A percentile compares a stretch with the other conserved stretches of the same genome.
These are phyloP conservation scores for Cochlearius cochlearius DNA, from an alignment of 2,113 vertebrate species.

Conservation along the genomic window DNA sequence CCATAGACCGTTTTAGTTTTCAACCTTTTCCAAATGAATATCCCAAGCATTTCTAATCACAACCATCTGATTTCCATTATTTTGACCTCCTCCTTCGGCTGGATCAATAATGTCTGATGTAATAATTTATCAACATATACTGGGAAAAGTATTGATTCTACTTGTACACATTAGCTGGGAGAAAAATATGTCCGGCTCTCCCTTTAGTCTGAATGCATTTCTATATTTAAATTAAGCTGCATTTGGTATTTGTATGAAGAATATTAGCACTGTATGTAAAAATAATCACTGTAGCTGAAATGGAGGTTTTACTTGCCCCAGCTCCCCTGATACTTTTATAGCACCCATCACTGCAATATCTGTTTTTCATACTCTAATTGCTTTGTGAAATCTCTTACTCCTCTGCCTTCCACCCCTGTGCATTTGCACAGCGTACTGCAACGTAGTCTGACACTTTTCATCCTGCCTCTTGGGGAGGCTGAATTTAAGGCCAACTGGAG, in stretches of 20 bases:
- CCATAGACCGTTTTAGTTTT: constrained; percentile 20
- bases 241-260: not conserved
- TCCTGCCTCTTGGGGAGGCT: constrained; percentile 49
- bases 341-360: not conserved
- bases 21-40: constrained; percentile 66
- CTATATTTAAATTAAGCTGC: constrained; percentile 32
- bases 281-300: constrained; percentile 32
- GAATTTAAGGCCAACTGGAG: constrained; percentile 28
- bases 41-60: constrained; percentile 44
- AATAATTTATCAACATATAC: constrained; percentile 31
- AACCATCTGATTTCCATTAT: constrained; percentile 57
- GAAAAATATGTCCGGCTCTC: not conserved
- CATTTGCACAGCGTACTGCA: not conserved
- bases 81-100: constrained; percentile 36
- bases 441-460: not conserved
- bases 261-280: not conserved
- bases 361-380: constrained; percentile 6
- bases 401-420: not conserved
- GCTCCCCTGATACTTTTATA: not conserved
- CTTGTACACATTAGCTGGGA: not conserved
- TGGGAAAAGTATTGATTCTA: constrained; percentile 51
- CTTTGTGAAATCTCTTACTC: not conserved
- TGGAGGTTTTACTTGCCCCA: not conserved
- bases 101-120: constrained; percentile 63
- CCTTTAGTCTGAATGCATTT: constrained; percentile 7